Percentiles rank a stretch among this genome's conserved stretches.
Evolutionary conservation across 2,113 vertebrate species (phyloP).

Genomic region (Mobula birostris): DNA sequence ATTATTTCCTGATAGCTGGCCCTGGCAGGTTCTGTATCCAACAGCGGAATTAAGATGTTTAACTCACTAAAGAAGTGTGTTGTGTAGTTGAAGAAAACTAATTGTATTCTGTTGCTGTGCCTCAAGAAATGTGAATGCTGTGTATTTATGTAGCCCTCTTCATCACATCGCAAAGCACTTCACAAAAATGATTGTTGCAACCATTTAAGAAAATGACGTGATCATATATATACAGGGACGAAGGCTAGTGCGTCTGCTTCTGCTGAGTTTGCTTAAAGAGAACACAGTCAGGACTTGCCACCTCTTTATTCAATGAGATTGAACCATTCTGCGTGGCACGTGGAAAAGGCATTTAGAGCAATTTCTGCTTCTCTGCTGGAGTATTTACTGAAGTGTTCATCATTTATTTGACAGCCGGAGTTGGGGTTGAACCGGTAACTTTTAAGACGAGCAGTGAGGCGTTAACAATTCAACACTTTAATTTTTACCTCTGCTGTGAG

Average conservation of each 20-base stretch:
- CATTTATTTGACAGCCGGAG: background rate
- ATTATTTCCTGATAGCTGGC: background rate
- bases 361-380: background rate
- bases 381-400: background rate
- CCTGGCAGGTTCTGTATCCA: background rate
- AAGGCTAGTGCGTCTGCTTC: background rate
- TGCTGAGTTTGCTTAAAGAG: background rate
- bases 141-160: background rate
- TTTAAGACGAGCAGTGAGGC: background rate
- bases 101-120: background rate
- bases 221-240: background rate
- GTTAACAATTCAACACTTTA: background rate
- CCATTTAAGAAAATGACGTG: background rate
- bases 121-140: background rate
- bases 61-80: background rate
- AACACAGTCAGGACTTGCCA: too few species aligned
- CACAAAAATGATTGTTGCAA: background rate
- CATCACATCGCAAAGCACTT: background rate
- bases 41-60: background rate
- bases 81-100: background rate
- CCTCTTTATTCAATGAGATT: background rate
- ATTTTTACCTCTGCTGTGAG: background rate
- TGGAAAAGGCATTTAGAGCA: background rate
- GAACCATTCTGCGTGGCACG: too few species aligned
- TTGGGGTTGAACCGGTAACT: background rate